Evolutionary conservation across 2,113 vertebrate genomes (phyloP).

Genomic region (Forbesichthys agassizii): DNA sequence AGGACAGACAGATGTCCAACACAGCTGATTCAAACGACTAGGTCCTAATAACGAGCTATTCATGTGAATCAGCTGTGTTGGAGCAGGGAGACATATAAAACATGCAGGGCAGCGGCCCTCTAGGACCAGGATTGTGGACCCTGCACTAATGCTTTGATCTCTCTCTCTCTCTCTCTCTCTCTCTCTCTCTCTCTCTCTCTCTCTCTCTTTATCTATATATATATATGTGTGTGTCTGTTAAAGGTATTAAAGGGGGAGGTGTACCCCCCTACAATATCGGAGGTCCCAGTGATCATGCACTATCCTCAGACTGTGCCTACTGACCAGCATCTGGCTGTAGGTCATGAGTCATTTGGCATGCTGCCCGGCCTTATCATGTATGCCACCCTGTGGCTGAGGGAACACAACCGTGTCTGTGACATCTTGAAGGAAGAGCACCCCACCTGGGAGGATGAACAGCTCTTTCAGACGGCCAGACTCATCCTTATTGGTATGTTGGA

Average conservation of each 20-base stretch:
- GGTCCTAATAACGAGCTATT: too few species aligned
- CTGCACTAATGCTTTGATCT: too few species aligned
- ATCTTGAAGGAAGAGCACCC: slow-evolving; percentile 88
- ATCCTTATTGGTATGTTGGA: slow-evolving; percentile 85
- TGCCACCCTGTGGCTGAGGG: slow-evolving; percentile 89
- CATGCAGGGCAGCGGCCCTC: too few species aligned
- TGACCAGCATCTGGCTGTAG: slow-evolving; percentile 79
- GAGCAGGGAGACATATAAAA: too few species aligned
- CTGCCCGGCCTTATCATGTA: slow-evolving; percentile 89
- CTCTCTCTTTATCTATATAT: too few species aligned
- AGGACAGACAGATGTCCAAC: too few species aligned
- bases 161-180: too few species aligned
- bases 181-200: too few species aligned
- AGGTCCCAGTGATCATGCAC: slow-evolving; percentile 82
- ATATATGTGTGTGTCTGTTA: too few species aligned
- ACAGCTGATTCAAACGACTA: too few species aligned
- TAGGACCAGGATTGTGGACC: too few species aligned
- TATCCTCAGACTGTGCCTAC: slow-evolving; percentile 74
- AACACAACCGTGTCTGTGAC: slow-evolving; percentile 94
- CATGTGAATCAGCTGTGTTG: too few species aligned
- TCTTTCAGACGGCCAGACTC: slow-evolving; percentile 93
- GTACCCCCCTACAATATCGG: slow-evolving; percentile 80
- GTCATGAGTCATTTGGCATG: slow-evolving; percentile 90
- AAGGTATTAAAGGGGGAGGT: slow-evolving; percentile 87
- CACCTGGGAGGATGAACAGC: slow-evolving; percentile 91